These are phyloP conservation scores for Hirtodrosophila histrioides DNA, from an alignment of 2,888 invertebrate genomes.

Conservation along the genomic window DNA sequence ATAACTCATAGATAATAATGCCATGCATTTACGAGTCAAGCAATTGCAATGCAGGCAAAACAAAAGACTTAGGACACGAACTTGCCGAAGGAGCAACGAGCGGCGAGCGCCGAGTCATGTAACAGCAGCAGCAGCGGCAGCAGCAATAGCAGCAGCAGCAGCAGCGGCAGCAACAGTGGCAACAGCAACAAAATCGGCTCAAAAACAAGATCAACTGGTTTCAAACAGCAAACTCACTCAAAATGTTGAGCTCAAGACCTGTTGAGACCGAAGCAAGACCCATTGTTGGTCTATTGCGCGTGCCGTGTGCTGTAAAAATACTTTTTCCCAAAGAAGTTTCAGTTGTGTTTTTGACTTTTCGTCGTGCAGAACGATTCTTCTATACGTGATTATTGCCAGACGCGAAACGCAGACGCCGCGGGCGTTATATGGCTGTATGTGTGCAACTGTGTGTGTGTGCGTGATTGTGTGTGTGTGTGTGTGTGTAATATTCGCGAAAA, in stretches of 20 bases:
- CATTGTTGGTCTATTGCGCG: conserved; percentile 77
- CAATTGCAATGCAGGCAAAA: conserved; percentile 66
- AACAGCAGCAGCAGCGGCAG: conserved; percentile 53
- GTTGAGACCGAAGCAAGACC: conserved; percentile 65
- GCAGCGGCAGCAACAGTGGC: conserved; percentile 14
- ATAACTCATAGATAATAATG: conserved; percentile 79
- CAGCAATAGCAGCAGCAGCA: conserved; percentile 5
- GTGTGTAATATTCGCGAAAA: conserved; percentile 58
- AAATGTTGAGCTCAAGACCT: conserved; percentile 68
- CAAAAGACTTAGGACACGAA: conserved; percentile 81
- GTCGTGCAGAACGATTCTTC: conserved; percentile 81
- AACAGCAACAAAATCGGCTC: conserved; percentile 72
- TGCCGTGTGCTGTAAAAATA: conserved; percentile 77
- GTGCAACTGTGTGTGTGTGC: conserved; percentile 8
- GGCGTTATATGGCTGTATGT: conserved; percentile 46
- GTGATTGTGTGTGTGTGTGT: conserved; percentile 13
- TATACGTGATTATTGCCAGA: conserved; percentile 38
- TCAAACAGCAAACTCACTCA: conserved; percentile 66
- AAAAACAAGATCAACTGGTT: conserved; percentile 61
- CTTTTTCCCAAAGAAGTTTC: conserved; percentile 79
- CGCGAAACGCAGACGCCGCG: conserved; percentile 51
- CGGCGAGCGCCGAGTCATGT: conserved; percentile 65
- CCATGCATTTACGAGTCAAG: conserved; percentile 63
- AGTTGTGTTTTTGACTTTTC: conserved; percentile 82
- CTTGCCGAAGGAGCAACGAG: conserved; percentile 65